Conservation (phyloP, 2,797 vertebrate species). For the Pachyuromys duprasi region DNA sequence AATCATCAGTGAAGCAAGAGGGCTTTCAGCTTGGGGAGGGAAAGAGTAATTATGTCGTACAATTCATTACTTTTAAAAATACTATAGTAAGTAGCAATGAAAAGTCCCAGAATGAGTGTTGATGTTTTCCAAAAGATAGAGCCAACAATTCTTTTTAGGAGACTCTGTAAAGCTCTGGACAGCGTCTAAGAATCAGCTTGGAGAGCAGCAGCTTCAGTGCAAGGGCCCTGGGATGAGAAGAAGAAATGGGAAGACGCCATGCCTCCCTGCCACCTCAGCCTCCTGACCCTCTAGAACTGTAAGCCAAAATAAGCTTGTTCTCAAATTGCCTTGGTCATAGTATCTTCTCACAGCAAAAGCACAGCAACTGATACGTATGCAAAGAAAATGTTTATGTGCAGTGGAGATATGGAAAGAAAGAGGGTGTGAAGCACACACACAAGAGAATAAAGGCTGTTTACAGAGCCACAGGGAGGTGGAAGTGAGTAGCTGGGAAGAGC, state of each 20-base stretch:
- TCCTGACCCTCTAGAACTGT: too few species aligned
- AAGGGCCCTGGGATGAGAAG: neutral
- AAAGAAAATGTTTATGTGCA: neutral
- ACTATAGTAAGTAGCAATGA: neutral
- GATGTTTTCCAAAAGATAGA: neutral
- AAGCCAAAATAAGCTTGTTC: too few species aligned
- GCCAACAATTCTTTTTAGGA: neutral
- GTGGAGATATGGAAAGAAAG: neutral
- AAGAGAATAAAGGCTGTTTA: neutral
- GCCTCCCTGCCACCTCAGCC: too few species aligned
- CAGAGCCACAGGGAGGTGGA: neutral
- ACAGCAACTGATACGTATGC: too few species aligned
- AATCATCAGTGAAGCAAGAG: neutral
- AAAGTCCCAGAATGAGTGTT: neutral
- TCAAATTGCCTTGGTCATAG: too few species aligned
- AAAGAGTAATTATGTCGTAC: neutral
- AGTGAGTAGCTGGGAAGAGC: neutral
- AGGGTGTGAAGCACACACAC: neutral
- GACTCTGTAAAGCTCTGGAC: neutral
- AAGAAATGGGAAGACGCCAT: neutral
- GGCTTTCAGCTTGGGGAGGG: neutral
- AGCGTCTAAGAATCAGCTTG: neutral
- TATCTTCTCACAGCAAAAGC: too few species aligned
- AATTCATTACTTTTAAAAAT: neutral
- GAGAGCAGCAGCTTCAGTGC: neutral